Percentiles rank a stretch among this genome's conserved stretches.
Conservation (phyloP, 2,113 vertebrate genomes). For the Etheostoma spectabile region DNA sequence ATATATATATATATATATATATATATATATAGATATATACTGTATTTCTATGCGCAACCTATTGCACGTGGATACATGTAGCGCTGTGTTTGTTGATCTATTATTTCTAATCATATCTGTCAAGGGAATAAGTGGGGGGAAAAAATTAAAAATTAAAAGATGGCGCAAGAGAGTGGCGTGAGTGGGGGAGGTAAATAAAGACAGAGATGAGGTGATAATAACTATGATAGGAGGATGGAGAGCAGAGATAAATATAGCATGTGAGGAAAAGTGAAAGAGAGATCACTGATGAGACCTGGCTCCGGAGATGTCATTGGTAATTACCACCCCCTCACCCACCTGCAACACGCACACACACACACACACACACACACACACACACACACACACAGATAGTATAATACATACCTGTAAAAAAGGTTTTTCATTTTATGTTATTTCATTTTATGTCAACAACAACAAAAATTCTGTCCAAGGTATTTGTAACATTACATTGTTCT, state of each 20-base stretch:
- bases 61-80: constrained; percentile 44
- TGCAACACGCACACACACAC: constrained; percentile 58
- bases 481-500: too few relatives aligned
- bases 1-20: too few relatives aligned
- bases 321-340: constrained; percentile 75
- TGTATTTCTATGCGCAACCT: constrained; percentile 20
- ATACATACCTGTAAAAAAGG: neutral
- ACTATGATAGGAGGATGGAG: constrained; percentile 74
- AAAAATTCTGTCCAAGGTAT: too few relatives aligned
- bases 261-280: constrained; percentile 43
- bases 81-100: constrained; percentile 29
- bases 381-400: constrained; percentile 15
- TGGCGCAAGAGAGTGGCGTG: constrained; percentile 12
- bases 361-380: constrained; percentile 11
- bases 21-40: too few relatives aligned
- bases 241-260: constrained; percentile 72
- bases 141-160: constrained; percentile 15
- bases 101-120: constrained; percentile 51
- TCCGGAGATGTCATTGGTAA: constrained; percentile 78
- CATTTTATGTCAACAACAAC: too few relatives aligned
- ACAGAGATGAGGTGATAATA: constrained; percentile 74
- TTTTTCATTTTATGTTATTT: too few relatives aligned
- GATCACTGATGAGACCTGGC: constrained; percentile 77
- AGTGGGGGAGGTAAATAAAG: constrained; percentile 59
- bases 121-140: constrained; percentile 44